Conservation (phyloP, 1,140 invertebrate species). For the Samia ricini region DNA sequence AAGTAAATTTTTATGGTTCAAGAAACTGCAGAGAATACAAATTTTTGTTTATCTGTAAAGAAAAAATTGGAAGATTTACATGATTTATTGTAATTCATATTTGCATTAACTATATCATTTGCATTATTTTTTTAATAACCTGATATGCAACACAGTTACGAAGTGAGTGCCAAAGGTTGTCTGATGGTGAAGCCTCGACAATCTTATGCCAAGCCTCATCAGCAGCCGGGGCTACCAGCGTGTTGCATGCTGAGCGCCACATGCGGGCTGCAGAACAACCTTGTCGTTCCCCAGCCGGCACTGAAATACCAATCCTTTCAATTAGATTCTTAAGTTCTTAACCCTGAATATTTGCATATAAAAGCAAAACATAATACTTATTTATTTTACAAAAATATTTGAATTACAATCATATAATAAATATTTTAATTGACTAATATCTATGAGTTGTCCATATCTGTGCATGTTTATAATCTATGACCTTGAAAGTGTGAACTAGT, state of each 20-base stretch:
- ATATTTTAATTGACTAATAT: too few species aligned
- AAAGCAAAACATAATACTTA: too few species aligned
- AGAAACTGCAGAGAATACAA: too few species aligned
- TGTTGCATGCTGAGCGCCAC: slow-evolving; percentile 56
- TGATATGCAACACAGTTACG: slow-evolving; percentile 64
- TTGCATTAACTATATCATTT: background rate
- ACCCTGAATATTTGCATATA: too few species aligned
- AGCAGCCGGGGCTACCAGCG: slow-evolving; percentile 42
- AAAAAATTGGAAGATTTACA: too few species aligned
- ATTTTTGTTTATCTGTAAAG: too few species aligned
- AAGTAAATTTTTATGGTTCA: too few species aligned
- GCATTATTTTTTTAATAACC: slow-evolving; percentile 23
- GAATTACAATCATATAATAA: too few species aligned
- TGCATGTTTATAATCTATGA: background rate
- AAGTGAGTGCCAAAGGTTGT: slow-evolving; percentile 59
- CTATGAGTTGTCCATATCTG: background rate
- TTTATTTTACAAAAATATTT: too few species aligned
- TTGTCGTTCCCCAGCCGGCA: slow-evolving; percentile 43
- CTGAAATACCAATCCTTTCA: slow-evolving; percentile 5
- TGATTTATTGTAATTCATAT: too few species aligned
- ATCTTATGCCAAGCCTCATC: slow-evolving; percentile 57
- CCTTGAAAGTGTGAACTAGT: background rate
- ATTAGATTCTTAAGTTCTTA: too few species aligned
- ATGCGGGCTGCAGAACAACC: slow-evolving; percentile 59
- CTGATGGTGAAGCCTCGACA: slow-evolving; percentile 44